Conservation (phyloP, 2,888 invertebrate species). For the Ochropacha duplaris region DNA sequence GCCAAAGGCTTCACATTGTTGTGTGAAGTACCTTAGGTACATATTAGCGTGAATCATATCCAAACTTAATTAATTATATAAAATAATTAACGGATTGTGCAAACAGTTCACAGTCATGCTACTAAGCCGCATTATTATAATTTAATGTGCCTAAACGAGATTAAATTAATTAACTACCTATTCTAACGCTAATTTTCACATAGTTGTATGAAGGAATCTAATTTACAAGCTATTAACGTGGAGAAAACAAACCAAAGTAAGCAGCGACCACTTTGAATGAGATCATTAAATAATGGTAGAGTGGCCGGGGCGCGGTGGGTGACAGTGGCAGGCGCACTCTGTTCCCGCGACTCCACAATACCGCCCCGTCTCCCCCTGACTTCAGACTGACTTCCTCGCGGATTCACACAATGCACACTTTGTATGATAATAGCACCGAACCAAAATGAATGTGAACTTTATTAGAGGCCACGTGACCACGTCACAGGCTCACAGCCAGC, state of each 20-base stretch:
- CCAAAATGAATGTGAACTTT: neutral
- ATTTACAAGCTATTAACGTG: constrained; percentile 11
- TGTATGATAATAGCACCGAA: constrained; percentile 1
- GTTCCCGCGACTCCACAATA: neutral
- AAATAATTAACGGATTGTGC: constrained; percentile 29
- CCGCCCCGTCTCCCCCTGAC: neutral
- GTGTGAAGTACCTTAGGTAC: neutral
- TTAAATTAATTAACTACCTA: constrained; percentile 12
- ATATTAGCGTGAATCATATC: too few relatives aligned
- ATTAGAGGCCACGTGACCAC: neutral
- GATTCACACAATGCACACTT: neutral
- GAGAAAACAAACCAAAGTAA: constrained; percentile 8
- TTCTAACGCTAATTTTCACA: constrained; percentile 10
- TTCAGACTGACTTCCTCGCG: neutral
- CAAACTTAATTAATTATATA: constrained; percentile 18
- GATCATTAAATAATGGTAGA: constrained; percentile 2
- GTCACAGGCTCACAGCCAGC: neutral
- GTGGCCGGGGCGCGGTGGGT: too few relatives aligned
- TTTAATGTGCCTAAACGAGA: constrained; percentile 16
- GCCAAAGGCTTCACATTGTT: neutral
- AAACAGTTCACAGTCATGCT: constrained; percentile 21
- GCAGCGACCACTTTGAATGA: neutral
- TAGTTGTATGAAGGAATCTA: constrained; percentile 4
- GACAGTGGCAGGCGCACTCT: neutral
- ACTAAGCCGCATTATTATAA: constrained; percentile 20